Evolutionary conservation across 2,113 vertebrate genomes (phyloP).

Genomic region (Solea solea): DNA sequence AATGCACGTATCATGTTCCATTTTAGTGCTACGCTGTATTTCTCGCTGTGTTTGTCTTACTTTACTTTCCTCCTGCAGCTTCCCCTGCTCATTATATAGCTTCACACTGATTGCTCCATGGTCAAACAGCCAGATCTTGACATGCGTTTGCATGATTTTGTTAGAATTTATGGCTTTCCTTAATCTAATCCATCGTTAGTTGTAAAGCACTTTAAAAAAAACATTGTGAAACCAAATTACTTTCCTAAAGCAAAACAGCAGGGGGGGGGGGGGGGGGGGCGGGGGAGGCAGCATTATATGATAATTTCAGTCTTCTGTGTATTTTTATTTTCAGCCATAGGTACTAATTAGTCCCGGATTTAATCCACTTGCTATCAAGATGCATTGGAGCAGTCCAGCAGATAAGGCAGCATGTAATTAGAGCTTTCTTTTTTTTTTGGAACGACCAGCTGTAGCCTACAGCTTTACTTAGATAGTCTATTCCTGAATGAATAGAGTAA

Average conservation of each 20-base stretch:
- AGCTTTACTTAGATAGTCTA: conserved; percentile 10
- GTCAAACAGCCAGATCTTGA: background rate
- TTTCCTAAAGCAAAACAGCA: too few relatives aligned
- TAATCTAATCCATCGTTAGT: background rate
- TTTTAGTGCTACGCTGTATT: background rate
- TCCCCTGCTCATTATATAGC: background rate
- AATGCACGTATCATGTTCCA: background rate
- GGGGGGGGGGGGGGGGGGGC: background rate
- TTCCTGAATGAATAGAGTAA: background rate
- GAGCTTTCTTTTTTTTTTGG: conserved; percentile 21
- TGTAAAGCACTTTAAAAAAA: too few relatives aligned
- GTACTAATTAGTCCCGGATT: conserved; percentile 29
- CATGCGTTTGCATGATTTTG: background rate
- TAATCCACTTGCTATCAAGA: conserved; percentile 3
- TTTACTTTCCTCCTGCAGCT: background rate
- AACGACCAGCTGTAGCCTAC: conserved; percentile 25
- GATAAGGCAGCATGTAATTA: conserved; percentile 45
- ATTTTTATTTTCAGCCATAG: conserved; percentile 5
- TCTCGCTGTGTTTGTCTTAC: too few relatives aligned
- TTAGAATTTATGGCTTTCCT: background rate
- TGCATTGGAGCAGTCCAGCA: background rate
- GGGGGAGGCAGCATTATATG: background rate
- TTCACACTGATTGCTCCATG: background rate
- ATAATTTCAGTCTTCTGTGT: background rate
- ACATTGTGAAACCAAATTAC: too few relatives aligned